Evolutionary conservation across 2,113 vertebrate genomes (phyloP), one percentile per base, ranked within the genome.

Genomic region (Gnathonemus echidnorhynchus): DNA sequence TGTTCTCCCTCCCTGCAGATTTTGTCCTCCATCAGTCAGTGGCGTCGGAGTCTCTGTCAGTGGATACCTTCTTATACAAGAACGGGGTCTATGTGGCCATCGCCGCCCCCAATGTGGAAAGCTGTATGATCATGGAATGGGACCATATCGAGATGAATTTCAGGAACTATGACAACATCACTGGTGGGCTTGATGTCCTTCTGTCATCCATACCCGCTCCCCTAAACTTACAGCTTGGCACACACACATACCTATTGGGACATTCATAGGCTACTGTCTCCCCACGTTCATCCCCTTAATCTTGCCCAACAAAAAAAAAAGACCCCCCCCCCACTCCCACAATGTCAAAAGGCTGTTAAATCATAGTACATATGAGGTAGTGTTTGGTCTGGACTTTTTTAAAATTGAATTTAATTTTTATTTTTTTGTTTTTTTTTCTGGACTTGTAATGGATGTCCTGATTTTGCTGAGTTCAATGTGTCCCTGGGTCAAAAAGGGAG

Each of bases 131-230:
- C 88, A 94, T 98, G 88, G 97, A 99, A 89, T 99, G 98, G 98
- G 98, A 99, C 93, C 98, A 99, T 95, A 99, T 99, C 80, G 98
- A 99, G 91, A 99, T 98, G 98, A 98, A 99, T 92, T 99, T 99
- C 96, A 97, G 98, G 95, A 99, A 96, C 90, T 99, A 98, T 0
- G 98, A 99, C 95, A 99, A 99, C 85, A 99, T 99, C 91, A 99
- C 98, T 95, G 98, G 98, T 98, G 94, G 1, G 93, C 52, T 21
- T 93, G 91, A 4, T 52, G 0, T 85, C 39, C 45, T 19, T 48
- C 42, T 85, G 42, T 2, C 39, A 9, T 85, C 45, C 83, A 42
- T 42, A 42, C 52, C 17, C 27, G 3, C 49, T 35, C 86, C 6
- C 49, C 50, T 35, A 56, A 4, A 35, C n/a, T 1, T 42, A 24